These are phyloP conservation scores for Bombus polaris DNA, from an alignment of 1,140 invertebrate genomes.

Conservation along the genomic window DNA sequence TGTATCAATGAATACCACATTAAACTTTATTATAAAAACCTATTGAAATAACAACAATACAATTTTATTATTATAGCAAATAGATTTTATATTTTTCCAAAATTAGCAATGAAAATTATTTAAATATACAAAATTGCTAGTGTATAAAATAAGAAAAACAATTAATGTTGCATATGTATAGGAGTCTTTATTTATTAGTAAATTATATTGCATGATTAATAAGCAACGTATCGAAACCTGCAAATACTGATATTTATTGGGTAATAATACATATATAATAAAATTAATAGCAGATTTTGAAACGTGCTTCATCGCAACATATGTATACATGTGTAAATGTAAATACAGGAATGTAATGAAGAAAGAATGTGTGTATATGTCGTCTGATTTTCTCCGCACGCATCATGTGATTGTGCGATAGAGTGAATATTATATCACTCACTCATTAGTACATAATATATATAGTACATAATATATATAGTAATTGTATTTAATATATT, in stretches of 20 bases:
- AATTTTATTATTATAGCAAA: neutral
- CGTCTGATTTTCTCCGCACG: neutral
- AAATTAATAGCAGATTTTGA: slow-evolving; percentile 41
- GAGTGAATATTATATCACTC: slow-evolving; percentile 49
- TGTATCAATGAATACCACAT: neutral
- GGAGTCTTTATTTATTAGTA: slow-evolving; percentile 44
- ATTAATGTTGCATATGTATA: slow-evolving; percentile 20
- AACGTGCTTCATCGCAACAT: slow-evolving; percentile 18
- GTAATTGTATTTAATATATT: slow-evolving; percentile 39
- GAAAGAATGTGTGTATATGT: slow-evolving; percentile 17
- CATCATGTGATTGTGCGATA: neutral
- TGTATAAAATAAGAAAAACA: slow-evolving; percentile 5
- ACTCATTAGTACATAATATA: slow-evolving; percentile 35
- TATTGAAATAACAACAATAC: neutral
- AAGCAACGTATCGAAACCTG: slow-evolving; percentile 28
- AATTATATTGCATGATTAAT: slow-evolving; percentile 45
- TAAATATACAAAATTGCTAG: neutral
- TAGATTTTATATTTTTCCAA: neutral
- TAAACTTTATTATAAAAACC: neutral
- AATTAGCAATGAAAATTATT: neutral
- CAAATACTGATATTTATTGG: slow-evolving; percentile 19
- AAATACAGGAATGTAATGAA: slow-evolving; percentile 49
- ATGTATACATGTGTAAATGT: slow-evolving; percentile 39
- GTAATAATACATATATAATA: slow-evolving; percentile 14
- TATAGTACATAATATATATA: slow-evolving; percentile 32